Evolutionary conservation across 2,797 vertebrate species (phyloP).

Genomic region (Tenualosa thibaudeaui): DNA sequence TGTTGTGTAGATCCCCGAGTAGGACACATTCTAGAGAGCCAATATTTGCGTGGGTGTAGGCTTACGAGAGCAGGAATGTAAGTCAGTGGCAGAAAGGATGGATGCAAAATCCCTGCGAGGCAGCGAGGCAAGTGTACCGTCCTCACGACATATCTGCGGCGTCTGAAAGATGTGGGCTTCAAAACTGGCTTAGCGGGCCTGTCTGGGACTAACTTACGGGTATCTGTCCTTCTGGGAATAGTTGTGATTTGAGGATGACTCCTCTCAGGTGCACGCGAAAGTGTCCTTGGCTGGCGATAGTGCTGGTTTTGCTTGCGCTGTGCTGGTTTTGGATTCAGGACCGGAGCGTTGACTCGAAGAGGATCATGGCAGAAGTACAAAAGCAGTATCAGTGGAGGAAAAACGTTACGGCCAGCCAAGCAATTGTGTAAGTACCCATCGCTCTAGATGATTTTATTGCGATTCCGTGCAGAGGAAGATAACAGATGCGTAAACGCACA

Average conservation of each 20-base stretch:
- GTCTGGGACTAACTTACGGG: not conserved
- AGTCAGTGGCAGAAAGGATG: not conserved
- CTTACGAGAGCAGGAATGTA: not conserved
- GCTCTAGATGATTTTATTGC: not conserved
- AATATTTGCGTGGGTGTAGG: not conserved
- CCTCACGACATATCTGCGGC: not conserved
- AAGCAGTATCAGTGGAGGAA: not conserved
- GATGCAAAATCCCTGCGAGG: not conserved
- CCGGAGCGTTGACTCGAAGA: not conserved
- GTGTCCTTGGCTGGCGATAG: not conserved
- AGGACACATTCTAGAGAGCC: not conserved
- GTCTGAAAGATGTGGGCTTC: not conserved
- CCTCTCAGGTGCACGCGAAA: conserved; percentile 12
- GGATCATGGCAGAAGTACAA: not conserved
- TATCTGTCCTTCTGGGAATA: not conserved
- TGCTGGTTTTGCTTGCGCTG: not conserved
- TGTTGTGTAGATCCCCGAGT: too few relatives aligned
- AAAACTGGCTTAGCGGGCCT: not conserved
- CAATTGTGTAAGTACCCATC: not conserved
- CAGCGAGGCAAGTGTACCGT: not conserved
- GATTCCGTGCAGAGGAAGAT: not conserved
- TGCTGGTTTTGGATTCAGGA: conserved; percentile 5
- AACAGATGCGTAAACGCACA: not conserved
- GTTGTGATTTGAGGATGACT: not conserved
- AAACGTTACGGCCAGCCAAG: not conserved